Percentiles rank a stretch among this genome's conserved stretches.
Conservation (phyloP, 1,140 invertebrate genomes). For the Panagrolaimus sp. region DNA sequence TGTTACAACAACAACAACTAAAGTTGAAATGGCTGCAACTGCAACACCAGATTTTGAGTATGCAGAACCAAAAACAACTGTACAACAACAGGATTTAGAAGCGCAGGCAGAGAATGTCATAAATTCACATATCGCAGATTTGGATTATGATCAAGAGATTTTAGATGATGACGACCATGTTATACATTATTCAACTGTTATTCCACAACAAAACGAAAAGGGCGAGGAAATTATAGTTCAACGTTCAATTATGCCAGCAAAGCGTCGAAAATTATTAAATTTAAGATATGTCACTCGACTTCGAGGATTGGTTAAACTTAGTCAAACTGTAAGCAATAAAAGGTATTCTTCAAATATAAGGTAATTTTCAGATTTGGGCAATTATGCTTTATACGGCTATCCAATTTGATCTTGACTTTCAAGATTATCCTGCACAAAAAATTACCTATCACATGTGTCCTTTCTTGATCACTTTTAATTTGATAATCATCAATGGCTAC, state of each 20-base stretch:
- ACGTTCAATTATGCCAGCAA: not conserved
- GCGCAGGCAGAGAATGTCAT: not conserved
- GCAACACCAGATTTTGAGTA: too few species aligned
- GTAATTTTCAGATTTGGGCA: not conserved
- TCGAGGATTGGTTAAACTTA: slow-evolving; percentile 4
- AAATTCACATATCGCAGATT: slow-evolving; percentile 10
- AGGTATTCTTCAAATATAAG: not conserved
- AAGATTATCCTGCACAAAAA: not conserved
- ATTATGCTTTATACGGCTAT: slow-evolving; percentile 5
- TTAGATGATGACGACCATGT: slow-evolving; percentile 4
- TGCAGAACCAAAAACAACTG: too few species aligned
- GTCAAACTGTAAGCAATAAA: slow-evolving; percentile 1
- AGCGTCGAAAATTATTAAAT: slow-evolving; percentile 5
- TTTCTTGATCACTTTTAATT: not conserved
- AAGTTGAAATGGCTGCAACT: not conserved
- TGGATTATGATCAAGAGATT: slow-evolving; percentile 5
- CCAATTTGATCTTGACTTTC: not conserved
- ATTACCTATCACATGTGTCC: not conserved
- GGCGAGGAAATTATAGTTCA: not conserved
- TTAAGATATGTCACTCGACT: not conserved
- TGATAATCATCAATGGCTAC: slow-evolving; percentile 38
- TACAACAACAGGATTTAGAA: not conserved
- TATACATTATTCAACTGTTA: not conserved
- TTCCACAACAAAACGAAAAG: not conserved
- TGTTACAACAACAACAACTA: not conserved